These are phyloP conservation scores for Rhipidura dahli DNA, from an alignment of 2,113 vertebrate genomes.

Conservation along the genomic window DNA sequence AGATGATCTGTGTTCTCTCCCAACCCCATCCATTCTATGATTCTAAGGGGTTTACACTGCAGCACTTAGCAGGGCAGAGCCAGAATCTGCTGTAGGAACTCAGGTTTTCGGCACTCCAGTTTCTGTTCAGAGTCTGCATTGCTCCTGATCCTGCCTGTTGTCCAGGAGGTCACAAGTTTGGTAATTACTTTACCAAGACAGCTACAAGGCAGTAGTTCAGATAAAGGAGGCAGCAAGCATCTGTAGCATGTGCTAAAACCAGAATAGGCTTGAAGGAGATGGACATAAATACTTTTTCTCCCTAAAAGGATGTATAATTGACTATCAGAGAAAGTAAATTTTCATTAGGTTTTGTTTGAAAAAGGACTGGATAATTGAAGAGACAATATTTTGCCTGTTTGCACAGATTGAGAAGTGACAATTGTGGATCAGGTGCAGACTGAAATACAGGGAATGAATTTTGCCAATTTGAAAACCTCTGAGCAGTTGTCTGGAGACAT, in stretches of 20 bases:
- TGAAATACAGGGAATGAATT: background rate
- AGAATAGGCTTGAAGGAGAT: background rate
- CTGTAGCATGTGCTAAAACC: background rate
- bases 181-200: background rate
- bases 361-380: background rate
- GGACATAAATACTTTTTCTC: background rate
- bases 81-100: background rate
- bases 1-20: background rate
- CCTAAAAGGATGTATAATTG: background rate
- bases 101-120: background rate
- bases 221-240: background rate
- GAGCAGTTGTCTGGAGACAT: background rate
- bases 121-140: background rate
- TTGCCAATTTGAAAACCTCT: background rate
- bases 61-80: background rate
- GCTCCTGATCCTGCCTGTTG: background rate
- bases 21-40: accelerated
- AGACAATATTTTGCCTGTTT: background rate
- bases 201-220: background rate
- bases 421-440: background rate
- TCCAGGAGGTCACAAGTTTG: background rate
- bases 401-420: background rate
- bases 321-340: background rate
- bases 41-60: background rate
- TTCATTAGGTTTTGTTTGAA: background rate